A percentile compares a stretch with the other conserved stretches of the same genome.
Conservation (phyloP, 2,888 invertebrate species). For the Aleiodes leptofemur region DNA sequence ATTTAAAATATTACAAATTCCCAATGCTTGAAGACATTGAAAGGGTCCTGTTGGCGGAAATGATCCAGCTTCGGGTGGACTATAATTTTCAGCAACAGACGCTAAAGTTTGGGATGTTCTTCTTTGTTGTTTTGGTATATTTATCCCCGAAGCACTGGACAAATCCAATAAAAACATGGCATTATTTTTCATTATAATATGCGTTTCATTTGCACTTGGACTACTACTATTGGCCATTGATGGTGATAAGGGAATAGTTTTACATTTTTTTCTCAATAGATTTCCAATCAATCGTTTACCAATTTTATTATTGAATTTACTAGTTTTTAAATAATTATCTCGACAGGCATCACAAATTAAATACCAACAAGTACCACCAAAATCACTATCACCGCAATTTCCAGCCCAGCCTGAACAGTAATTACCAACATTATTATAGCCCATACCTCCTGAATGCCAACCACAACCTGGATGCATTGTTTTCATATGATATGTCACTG, state of each 20-base stretch:
- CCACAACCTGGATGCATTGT: constrained; percentile 94
- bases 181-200: constrained; percentile 92
- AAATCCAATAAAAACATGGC: constrained; percentile 95
- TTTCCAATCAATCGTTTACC: constrained; percentile 68
- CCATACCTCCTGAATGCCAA: constrained; percentile 88
- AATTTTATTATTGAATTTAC: constrained; percentile 59
- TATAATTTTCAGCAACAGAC: constrained; percentile 78
- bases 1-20: constrained; percentile 65
- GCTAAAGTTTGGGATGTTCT: constrained; percentile 75
- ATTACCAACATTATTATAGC: constrained; percentile 93
- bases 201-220: constrained; percentile 75
- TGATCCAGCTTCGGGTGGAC: constrained; percentile 78
- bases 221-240: constrained; percentile 62
- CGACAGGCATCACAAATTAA: constrained; percentile 94
- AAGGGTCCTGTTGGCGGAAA: constrained; percentile 79
- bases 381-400: constrained; percentile 90
- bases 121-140: constrained; percentile 72
- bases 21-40: constrained; percentile 79
- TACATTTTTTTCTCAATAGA: constrained; percentile 64
- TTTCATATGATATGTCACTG: constrained; percentile 94
- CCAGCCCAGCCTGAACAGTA: constrained; percentile 94
- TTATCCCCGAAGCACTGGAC: constrained; percentile 83
- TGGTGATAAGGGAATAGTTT: constrained; percentile 66
- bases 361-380: constrained; percentile 91
- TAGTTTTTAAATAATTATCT: constrained; percentile 81